Percentiles rank a stretch among this genome's conserved stretches.
These are phyloP conservation scores for Eptatretus atami DNA, from an alignment of 2,797 vertebrate genomes.

Conservation along the genomic window DNA sequence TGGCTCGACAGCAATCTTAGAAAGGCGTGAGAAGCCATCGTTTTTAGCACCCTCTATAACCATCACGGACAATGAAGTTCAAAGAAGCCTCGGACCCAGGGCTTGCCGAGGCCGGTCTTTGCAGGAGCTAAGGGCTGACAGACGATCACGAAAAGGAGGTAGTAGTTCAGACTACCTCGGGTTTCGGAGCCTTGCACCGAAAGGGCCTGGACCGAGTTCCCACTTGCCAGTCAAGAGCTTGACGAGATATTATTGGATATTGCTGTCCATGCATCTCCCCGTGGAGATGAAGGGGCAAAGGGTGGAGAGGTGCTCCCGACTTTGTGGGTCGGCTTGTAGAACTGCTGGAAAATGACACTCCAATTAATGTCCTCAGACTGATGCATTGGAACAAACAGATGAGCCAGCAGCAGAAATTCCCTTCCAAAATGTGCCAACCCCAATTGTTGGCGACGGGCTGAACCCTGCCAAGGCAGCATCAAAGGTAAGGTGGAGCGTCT, in stretches of 20 bases:
- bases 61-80: conserved; percentile 78
- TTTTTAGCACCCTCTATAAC: conserved; percentile 83
- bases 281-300: neutral
- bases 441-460: no score
- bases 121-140: neutral
- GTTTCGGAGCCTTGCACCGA: neutral
- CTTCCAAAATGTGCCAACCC: no score
- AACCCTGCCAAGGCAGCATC: no score
- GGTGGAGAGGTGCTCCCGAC: no score
- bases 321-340: no score
- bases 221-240: conserved; percentile 3
- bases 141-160: neutral
- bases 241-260: conserved; percentile 3
- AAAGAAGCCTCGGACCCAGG: conserved; percentile 9
- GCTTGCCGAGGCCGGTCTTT: neutral
- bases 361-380: no score
- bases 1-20: conserved; percentile 15
- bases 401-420: no score
- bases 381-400: no score
- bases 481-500: no score
- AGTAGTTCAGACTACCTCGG: neutral
- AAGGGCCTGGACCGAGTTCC: neutral
- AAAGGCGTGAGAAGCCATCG: conserved; percentile 17
- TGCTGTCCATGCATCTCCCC: neutral
- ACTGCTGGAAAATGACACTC: no score